Evolutionary conservation across 2,797 vertebrate genomes (phyloP).

Genomic region (Bovichtus variegatus): DNA sequence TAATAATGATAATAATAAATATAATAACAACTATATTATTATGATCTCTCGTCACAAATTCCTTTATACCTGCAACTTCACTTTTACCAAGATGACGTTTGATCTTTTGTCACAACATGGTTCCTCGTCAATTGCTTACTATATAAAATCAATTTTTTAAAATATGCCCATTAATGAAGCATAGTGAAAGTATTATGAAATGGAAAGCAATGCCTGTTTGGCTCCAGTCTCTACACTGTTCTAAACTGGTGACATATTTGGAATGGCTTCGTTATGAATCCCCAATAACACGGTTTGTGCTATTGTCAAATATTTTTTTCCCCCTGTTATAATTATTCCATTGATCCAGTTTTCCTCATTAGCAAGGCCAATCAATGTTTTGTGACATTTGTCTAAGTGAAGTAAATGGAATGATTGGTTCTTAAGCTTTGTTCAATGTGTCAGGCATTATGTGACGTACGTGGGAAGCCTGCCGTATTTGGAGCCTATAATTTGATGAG

Average conservation of each 20-base stretch:
- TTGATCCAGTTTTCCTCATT: slow-evolving; percentile 82
- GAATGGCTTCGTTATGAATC: slow-evolving; percentile 65
- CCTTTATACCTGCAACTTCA: neutral
- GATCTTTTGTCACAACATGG: slow-evolving; percentile 2
- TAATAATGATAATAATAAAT: neutral
- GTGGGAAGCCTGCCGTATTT: slow-evolving; percentile 83
- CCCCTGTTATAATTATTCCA: slow-evolving; percentile 77
- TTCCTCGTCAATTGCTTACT: slow-evolving; percentile 9
- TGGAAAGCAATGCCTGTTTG: slow-evolving; percentile 13
- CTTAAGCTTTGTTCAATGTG: slow-evolving; percentile 83
- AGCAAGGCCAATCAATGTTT: slow-evolving; percentile 81
- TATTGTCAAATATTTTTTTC: slow-evolving; percentile 71
- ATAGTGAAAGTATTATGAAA: slow-evolving; percentile 2
- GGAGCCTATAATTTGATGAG: slow-evolving; percentile 86
- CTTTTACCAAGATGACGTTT: neutral
- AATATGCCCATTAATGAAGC: slow-evolving; percentile 7
- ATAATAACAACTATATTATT: neutral
- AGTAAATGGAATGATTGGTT: slow-evolving; percentile 83
- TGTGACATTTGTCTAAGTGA: slow-evolving; percentile 84
- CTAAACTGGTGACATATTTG: slow-evolving; percentile 58
- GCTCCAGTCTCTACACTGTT: slow-evolving; percentile 26
- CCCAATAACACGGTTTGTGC: slow-evolving; percentile 69
- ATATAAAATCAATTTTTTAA: slow-evolving; percentile 9
- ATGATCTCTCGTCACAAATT: neutral
- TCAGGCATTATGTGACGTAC: slow-evolving; percentile 82